A percentile compares a stretch with the other conserved stretches of the same genome.
Conservation (phyloP, 2,113 vertebrate genomes). For the Morone saxatilis region DNA sequence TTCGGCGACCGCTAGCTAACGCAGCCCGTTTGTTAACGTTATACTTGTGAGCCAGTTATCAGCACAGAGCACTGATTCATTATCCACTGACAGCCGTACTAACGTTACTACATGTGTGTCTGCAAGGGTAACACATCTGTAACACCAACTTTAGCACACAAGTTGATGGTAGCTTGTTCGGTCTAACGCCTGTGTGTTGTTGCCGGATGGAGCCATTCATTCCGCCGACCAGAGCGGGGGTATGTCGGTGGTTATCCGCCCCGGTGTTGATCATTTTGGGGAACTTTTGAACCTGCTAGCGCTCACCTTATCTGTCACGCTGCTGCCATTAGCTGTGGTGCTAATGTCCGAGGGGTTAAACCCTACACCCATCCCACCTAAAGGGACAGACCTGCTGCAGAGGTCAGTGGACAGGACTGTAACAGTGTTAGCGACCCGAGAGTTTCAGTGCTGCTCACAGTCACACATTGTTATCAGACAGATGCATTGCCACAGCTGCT, state of each 20-base stretch:
- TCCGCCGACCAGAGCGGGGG: background rate
- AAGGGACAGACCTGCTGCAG: constrained; percentile 27
- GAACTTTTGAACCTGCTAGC: background rate
- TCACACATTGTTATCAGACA: background rate
- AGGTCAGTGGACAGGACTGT: constrained; percentile 43
- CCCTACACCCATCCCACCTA: background rate
- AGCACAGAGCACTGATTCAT: too few relatives aligned
- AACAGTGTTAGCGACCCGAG: background rate
- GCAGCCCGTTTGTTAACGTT: constrained; percentile 14
- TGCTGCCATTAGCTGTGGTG: constrained; percentile 43
- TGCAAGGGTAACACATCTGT: constrained; percentile 7
- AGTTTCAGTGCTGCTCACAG: background rate
- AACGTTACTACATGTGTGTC: too few relatives aligned
- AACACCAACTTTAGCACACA: constrained; percentile 18
- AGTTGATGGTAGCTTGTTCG: constrained; percentile 5
- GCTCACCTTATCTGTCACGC: constrained; percentile 10
- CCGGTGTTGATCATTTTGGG: background rate
- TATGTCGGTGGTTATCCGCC: background rate
- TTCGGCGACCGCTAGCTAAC: constrained; percentile 65
- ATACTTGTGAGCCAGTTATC: background rate
- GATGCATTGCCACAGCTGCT: background rate
- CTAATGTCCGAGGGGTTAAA: constrained; percentile 30
- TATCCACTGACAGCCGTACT: background rate
- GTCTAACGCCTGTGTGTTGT: constrained; percentile 14
- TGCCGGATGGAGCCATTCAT: constrained; percentile 17